Conservation (phyloP, 2,113 vertebrate species). For the Siphamia tubifer region DNA sequence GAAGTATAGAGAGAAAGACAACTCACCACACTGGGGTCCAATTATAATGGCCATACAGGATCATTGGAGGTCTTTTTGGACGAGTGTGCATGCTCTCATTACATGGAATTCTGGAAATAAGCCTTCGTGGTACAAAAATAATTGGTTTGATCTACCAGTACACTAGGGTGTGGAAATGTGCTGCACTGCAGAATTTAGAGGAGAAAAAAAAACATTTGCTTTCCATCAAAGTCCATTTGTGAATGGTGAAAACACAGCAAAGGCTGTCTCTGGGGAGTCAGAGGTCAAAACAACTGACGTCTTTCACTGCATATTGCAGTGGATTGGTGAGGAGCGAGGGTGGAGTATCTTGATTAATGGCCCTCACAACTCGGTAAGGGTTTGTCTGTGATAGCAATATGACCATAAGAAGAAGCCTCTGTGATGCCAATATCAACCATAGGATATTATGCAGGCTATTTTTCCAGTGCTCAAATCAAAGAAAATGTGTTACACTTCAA, state of each 20-base stretch:
- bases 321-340: neutral
- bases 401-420: neutral
- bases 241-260: conserved; percentile 16
- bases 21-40: conserved; percentile 52
- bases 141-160: conserved; percentile 29
- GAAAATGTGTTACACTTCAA: neutral
- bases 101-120: conserved; percentile 29
- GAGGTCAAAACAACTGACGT: conserved; percentile 21
- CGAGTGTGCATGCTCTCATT: conserved; percentile 14
- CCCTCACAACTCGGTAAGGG: conserved; percentile 4
- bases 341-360: conserved; percentile 42
- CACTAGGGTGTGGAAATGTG: conserved; percentile 25
- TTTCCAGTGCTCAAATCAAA: conserved; percentile 1
- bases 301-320: neutral
- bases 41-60: conserved; percentile 65
- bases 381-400: conserved; percentile 10
- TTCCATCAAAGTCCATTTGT: conserved; percentile 44
- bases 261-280: conserved; percentile 7
- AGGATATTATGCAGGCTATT: neutral
- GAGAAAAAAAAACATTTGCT: conserved; percentile 6
- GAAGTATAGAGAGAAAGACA: conserved; percentile 17
- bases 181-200: conserved; percentile 30
- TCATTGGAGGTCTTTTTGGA: conserved; percentile 32
- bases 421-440: neutral
- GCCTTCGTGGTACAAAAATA: conserved; percentile 18